These are phyloP conservation scores for Lophura nycthemera DNA, from an alignment of 2,113 vertebrate species.

Conservation along the genomic window DNA sequence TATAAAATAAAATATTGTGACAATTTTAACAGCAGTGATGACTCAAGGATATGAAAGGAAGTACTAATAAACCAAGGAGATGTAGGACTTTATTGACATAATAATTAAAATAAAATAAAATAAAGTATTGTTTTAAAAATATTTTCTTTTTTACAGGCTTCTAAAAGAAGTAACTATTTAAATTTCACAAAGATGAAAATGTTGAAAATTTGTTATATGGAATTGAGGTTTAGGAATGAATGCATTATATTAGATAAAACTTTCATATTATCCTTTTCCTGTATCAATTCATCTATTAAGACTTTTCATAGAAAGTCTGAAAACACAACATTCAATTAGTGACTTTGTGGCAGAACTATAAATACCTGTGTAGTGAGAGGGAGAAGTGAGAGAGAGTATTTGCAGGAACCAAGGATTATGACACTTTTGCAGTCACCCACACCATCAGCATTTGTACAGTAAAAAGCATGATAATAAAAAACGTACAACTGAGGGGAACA, in stretches of 20 bases:
- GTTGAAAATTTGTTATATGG: not conserved
- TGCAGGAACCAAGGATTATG: not conserved
- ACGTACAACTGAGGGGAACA: not conserved
- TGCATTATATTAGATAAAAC: not conserved
- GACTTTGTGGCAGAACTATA: constrained; percentile 16
- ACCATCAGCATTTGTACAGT: constrained; percentile 25
- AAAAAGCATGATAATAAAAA: constrained; percentile 46
- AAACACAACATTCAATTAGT: not conserved
- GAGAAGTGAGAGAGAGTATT: not conserved
- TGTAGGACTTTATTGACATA: not conserved
- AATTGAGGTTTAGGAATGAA: not conserved
- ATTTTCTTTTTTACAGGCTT: not conserved
- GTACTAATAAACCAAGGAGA: not conserved
- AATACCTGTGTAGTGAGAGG: not conserved
- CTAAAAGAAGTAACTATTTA: not conserved
- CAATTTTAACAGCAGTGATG: not conserved
- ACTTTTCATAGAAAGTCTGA: not conserved
- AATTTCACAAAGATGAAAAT: not conserved
- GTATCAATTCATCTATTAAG: not conserved
- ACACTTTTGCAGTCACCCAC: constrained; percentile 37
- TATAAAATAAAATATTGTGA: not conserved
- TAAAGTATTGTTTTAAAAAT: not conserved
- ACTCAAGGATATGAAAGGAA: not conserved
- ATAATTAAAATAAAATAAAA: no score
- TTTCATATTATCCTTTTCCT: not conserved